Conservation (phyloP, 2,888 invertebrate genomes). For the Gastrophysa polygoni region DNA sequence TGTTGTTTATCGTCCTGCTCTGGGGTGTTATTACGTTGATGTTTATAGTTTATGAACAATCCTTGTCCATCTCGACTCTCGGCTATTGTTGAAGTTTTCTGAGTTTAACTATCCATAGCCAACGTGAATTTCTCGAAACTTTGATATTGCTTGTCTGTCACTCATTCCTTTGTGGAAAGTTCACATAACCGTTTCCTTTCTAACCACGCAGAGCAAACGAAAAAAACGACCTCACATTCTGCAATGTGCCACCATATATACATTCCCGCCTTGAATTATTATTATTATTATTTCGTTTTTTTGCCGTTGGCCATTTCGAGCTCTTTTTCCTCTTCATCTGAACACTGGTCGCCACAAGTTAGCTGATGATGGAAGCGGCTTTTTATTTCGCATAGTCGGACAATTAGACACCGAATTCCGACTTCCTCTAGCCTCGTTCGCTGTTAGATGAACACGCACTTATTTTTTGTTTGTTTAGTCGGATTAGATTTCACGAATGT, state of each 20-base stretch:
- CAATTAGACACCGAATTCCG: conserved; percentile 15
- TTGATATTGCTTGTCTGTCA: conserved; percentile 5
- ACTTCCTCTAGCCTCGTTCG: not conserved
- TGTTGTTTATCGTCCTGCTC: too few relatives aligned
- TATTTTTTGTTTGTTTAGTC: not conserved
- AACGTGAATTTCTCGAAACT: not conserved
- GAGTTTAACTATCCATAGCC: not conserved
- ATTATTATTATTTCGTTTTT: conserved; percentile 5
- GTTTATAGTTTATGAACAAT: too few relatives aligned
- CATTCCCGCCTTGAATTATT: conserved; percentile 1
- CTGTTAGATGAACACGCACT: conserved; percentile 2
- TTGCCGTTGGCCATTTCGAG: not conserved
- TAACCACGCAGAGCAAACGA: not conserved
- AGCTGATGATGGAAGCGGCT: conserved; percentile 6
- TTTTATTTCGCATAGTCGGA: conserved; percentile 14
- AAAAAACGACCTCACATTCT: not conserved
- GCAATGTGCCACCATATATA: not conserved
- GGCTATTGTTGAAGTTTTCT: conserved; percentile 6
- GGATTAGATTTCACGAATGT: not conserved
- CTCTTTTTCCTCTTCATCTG: conserved; percentile 3
- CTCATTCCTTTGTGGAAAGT: conserved; percentile 25
- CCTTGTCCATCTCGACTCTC: too few relatives aligned
- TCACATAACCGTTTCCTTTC: not conserved
- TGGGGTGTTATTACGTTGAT: too few relatives aligned
- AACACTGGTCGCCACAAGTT: conserved; percentile 3